These are phyloP conservation scores for Clarias fuscus DNA, from an alignment of 2,797 vertebrate genomes.

Conservation along the genomic window DNA sequence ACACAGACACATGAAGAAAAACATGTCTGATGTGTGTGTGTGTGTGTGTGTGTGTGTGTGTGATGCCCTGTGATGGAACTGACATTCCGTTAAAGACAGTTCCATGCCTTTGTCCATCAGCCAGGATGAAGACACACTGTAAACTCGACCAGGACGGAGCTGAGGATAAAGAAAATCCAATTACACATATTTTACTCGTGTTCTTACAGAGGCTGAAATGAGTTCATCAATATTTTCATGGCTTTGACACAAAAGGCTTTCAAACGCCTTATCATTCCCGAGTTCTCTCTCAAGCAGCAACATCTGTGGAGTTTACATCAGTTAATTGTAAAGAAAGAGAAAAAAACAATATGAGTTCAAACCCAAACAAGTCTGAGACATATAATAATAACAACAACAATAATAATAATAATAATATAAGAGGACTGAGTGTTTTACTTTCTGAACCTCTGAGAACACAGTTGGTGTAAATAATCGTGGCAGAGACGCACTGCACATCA, in stretches of 20 bases:
- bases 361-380: background rate
- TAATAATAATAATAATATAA: background rate
- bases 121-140: background rate
- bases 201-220: background rate
- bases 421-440: background rate
- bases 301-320: background rate
- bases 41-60: background rate
- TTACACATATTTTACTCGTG: background rate
- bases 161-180: background rate
- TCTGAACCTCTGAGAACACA: background rate
- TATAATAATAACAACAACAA: background rate
- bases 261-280: background rate
- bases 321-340: too few species aligned
- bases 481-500: background rate
- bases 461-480: background rate
- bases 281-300: background rate
- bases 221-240: background rate
- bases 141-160: background rate
- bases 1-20: background rate
- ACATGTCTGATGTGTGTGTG: background rate
- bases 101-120: background rate
- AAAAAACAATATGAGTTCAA: background rate
- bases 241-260: background rate
- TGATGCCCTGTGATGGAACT: background rate
- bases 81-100: background rate